Conservation (phyloP, 1,140 invertebrate species). For the Phthorimaea operculella region DNA sequence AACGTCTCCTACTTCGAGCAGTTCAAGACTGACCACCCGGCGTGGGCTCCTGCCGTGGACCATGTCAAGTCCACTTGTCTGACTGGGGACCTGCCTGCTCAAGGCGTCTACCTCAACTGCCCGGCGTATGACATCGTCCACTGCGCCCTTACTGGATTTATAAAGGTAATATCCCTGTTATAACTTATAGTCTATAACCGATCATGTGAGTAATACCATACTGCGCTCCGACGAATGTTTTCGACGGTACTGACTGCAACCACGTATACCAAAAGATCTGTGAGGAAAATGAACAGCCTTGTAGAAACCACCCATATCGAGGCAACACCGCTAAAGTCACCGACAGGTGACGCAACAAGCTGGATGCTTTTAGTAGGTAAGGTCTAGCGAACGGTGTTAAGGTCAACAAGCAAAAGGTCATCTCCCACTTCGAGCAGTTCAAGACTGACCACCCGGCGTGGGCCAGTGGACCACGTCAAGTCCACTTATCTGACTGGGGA, state of each 20-base stretch:
- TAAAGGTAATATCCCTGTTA: slow-evolving; percentile 29
- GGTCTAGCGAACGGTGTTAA: slow-evolving; percentile 16
- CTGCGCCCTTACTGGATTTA: slow-evolving; percentile 30
- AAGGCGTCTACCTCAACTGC: slow-evolving; percentile 35
- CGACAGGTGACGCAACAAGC: too few species aligned
- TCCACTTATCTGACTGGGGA: slow-evolving; percentile 20
- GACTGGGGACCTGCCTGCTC: slow-evolving; percentile 20
- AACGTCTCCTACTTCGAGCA: slow-evolving; percentile 32
- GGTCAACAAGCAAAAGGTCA: slow-evolving; percentile 30
- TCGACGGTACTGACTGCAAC: too few species aligned
- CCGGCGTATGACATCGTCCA: slow-evolving; percentile 39
- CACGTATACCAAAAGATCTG: too few species aligned
- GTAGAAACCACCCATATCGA: too few species aligned
- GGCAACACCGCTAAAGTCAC: too few species aligned
- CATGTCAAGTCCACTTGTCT: slow-evolving; percentile 30
- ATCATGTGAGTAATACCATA: not conserved
- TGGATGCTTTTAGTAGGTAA: too few species aligned
- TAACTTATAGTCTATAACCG: not conserved
- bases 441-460: slow-evolving; percentile 30
- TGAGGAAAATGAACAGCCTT: too few species aligned
- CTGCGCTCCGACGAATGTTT: not conserved
- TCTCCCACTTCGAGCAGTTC: slow-evolving; percentile 29
- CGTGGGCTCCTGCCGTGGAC: slow-evolving; percentile 31
- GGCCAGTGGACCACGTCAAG: slow-evolving; percentile 30
- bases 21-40: slow-evolving; percentile 26